Evolutionary conservation across 2,113 vertebrate species (phyloP).

Genomic region (Struthio camelus): DNA sequence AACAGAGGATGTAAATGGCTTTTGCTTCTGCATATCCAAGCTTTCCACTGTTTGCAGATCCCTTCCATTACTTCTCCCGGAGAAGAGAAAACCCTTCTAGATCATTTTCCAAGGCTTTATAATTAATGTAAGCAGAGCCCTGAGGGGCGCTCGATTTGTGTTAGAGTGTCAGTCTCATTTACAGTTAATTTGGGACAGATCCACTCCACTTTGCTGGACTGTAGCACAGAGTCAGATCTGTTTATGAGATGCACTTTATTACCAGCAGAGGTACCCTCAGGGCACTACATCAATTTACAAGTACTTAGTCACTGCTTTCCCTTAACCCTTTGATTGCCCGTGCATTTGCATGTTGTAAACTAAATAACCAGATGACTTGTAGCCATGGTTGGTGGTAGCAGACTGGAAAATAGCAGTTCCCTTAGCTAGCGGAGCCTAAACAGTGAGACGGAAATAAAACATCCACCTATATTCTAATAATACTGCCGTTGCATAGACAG

Average conservation of each 20-base stretch:
- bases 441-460: neutral
- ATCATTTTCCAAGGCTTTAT: neutral
- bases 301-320: neutral
- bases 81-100: neutral
- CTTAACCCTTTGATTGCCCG: conserved; percentile 28
- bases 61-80: neutral
- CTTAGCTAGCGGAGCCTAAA: neutral
- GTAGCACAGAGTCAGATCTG: neutral
- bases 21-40: neutral
- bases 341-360: neutral
- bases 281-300: conserved; percentile 30
- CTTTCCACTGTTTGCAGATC: neutral
- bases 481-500: too few relatives aligned
- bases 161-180: conserved; percentile 11
- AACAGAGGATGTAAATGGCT: neutral
- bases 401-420: neutral
- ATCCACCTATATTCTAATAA: neutral
- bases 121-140: neutral
- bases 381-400: fast-evolving
- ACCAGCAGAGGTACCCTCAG: neutral
- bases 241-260: conserved; percentile 24
- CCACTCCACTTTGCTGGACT: conserved; percentile 11
- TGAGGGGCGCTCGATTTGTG: neutral
- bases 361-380: neutral
- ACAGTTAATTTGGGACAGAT: neutral